Conservation (phyloP, 2,797 vertebrate species). For the Microtus agrestis region DNA sequence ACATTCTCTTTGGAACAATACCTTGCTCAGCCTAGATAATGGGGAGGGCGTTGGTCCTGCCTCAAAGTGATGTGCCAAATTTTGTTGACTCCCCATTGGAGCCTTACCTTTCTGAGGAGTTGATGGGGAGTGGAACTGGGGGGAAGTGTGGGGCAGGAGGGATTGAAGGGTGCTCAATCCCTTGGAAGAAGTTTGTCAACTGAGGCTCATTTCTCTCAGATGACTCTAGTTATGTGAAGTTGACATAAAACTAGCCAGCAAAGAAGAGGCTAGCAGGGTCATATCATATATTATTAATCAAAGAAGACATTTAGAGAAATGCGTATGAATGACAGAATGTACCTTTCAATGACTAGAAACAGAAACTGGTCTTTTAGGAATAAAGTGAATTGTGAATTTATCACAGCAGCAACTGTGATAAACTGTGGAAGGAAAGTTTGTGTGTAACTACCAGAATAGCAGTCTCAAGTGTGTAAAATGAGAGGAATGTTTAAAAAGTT, state of each 20-base stretch:
- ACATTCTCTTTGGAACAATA: too few species aligned
- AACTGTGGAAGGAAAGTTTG: conserved; percentile 7
- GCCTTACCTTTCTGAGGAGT: too few species aligned
- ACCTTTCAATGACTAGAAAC: not conserved
- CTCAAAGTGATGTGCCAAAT: too few species aligned
- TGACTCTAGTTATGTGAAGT: not conserved
- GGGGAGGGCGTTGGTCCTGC: too few species aligned
- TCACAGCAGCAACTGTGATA: not conserved
- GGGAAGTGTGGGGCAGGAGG: too few species aligned
- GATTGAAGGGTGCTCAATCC: too few species aligned
- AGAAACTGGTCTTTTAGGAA: not conserved
- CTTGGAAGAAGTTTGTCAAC: not conserved
- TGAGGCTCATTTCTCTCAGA: not conserved
- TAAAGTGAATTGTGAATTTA: conserved; percentile 25
- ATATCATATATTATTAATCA: not conserved
- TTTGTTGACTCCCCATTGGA: too few species aligned
- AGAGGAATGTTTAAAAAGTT: not conserved
- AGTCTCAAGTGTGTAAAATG: not conserved
- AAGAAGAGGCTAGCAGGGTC: not conserved
- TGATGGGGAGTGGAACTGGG: too few species aligned
- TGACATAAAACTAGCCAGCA: not conserved
- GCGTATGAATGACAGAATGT: not conserved
- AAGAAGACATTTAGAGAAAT: not conserved
- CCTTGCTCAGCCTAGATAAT: too few species aligned
- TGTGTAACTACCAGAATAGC: not conserved